phyloP scores from a whole-genome alignment of 2,888 invertebrate species.

The Pammene aurita region DNA sequence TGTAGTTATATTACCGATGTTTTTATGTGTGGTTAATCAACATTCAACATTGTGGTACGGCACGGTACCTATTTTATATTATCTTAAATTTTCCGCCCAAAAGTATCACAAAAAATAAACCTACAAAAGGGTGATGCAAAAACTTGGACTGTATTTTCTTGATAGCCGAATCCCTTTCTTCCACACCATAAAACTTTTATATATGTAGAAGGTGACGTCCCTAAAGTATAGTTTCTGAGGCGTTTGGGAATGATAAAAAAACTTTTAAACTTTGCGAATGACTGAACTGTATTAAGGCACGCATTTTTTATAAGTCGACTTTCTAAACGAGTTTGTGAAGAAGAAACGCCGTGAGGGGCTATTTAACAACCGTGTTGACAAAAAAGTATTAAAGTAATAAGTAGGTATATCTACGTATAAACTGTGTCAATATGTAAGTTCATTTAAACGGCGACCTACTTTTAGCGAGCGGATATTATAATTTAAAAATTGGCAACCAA shows the following conservation, averaged over 20 bases:
- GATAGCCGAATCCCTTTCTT: conserved; percentile 76
- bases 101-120: conserved; percentile 52
- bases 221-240: conserved; percentile 69
- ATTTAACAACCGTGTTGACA: neutral
- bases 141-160: conserved; percentile 70
- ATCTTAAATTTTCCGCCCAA: neutral
- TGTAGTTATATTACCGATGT: no score
- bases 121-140: conserved; percentile 66
- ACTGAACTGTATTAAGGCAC: conserved; percentile 55
- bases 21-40: no score
- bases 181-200: conserved; percentile 79
- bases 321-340: conserved; percentile 39
- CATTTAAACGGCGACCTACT: no score
- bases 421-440: no score
- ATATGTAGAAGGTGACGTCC: conserved; percentile 71
- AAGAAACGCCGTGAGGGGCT: conserved; percentile 2
- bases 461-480: no score
- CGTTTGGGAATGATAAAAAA: conserved; percentile 69
- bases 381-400: neutral
- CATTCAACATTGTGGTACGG: no score
- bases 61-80: neutral
- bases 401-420: neutral
- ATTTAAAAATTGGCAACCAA: no score
- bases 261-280: conserved; percentile 59
- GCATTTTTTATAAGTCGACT: conserved; percentile 50